Conservation (phyloP, 1,140 invertebrate genomes). For the Drosophila azteca region DNA sequence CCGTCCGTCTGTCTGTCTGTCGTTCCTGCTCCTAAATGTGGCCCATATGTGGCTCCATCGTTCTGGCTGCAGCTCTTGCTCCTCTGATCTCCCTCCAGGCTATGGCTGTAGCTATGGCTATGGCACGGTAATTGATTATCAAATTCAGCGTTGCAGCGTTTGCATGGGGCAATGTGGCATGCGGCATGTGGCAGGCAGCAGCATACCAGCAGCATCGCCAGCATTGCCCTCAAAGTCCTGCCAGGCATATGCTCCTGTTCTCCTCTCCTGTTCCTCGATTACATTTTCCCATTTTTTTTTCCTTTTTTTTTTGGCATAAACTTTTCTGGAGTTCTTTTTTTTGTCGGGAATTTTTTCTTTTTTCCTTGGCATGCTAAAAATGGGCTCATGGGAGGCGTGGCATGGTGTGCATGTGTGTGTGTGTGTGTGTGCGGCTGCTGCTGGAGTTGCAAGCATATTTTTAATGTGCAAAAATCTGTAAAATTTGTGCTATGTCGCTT, state of each 20-base stretch:
- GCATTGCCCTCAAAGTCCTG: slow-evolving; percentile 25
- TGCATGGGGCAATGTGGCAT: slow-evolving; percentile 16
- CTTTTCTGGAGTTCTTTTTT: slow-evolving; percentile 15
- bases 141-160: slow-evolving; percentile 69
- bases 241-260: slow-evolving; percentile 30
- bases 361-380: slow-evolving; percentile 53
- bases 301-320: slow-evolving; percentile 51
- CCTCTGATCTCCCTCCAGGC: background rate
- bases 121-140: slow-evolving; percentile 76
- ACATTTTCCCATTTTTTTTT: slow-evolving; percentile 33
- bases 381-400: slow-evolving; percentile 48
- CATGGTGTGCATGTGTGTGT: slow-evolving; percentile 2
- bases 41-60: slow-evolving; percentile 48
- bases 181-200: slow-evolving; percentile 11
- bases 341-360: slow-evolving; percentile 16
- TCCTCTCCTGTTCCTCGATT: slow-evolving; percentile 17
- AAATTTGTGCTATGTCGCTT: slow-evolving; percentile 70
- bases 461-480: slow-evolving; percentile 77
- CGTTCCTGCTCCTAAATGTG: slow-evolving; percentile 61
- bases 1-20: slow-evolving; percentile 40
- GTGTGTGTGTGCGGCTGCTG: background rate
- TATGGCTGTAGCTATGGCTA: slow-evolving; percentile 23
- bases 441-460: slow-evolving; percentile 67
- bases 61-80: background rate
- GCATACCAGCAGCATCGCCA: too few species aligned